Evolutionary conservation across 2,888 invertebrate species (phyloP).

Genomic region (Eupithecia inturbata): DNA sequence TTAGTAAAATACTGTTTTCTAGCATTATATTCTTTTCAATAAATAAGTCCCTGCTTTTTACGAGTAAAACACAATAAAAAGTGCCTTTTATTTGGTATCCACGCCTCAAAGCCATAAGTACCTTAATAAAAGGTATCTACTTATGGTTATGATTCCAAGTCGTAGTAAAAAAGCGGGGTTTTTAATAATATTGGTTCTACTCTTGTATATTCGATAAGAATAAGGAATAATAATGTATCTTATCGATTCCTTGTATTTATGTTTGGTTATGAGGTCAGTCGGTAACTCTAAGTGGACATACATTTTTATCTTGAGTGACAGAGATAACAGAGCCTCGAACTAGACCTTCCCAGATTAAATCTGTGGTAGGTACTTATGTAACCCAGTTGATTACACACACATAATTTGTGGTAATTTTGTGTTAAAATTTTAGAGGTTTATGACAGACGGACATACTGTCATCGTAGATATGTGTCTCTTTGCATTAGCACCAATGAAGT

Average conservation of each 20-base stretch:
- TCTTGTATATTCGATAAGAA: not conserved
- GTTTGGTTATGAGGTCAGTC: not conserved
- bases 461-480: not conserved
- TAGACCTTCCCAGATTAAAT: not conserved
- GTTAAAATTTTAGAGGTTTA: not conserved
- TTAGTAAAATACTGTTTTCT: no score
- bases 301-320: not conserved
- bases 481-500: not conserved
- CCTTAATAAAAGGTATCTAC: no score
- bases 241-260: not conserved
- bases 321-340: not conserved
- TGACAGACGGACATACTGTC: not conserved
- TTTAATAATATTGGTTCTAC: not conserved
- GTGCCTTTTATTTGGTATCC: no score
- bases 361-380: not conserved
- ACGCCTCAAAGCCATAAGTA: no score
- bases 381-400: not conserved
- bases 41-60: no score
- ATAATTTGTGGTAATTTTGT: constrained; percentile 2
- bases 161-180: not conserved
- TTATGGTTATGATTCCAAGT: not conserved
- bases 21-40: no score
- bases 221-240: not conserved
- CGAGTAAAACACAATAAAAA: no score
- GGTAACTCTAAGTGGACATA: not conserved